Evolutionary conservation across 2,113 vertebrate genomes (phyloP), one percentile per base, ranked within the genome.

Genomic region (Tor tambroides): DNA sequence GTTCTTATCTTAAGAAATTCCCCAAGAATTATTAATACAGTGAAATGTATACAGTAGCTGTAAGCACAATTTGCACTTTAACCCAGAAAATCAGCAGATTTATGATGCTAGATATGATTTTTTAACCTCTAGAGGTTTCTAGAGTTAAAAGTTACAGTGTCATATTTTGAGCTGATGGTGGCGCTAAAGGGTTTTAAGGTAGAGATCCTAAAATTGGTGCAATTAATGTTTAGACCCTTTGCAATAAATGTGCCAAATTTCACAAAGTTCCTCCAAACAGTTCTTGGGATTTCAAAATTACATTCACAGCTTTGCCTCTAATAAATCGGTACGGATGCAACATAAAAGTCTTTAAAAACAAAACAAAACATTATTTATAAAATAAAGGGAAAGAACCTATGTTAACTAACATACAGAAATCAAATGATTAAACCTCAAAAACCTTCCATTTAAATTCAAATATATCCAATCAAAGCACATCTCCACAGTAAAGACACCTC

Each of bases 191-290:
- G 43, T n/a, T 75, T 75, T n/a, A 46, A 51, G 9, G 38, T 4
- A 75, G 35, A 75, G 75, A 77, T n/a, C 26, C 28, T 54, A 63
- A n/a, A 41, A 14, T 80, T n/a, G 11, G 54, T 80, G 54, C 12
- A 30, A 79, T n/a, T 38, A 17, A 41, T 61, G 2, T 17, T 79
- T 5, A 14, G 9, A 28, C 17, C 43, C 26, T 30, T 54, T 15
- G 26, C 4, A 74, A 43, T n/a, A 14, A 74, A 41, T 72, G 67
- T 69, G 30, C 65, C 43, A 77, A 77, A 77, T 77, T 28, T 51
- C n/a, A 77, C 10, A 26, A 75, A 21, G 14, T 17, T 77, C 12
- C 41, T 46, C 43, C 43, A 76, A 74, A 74, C 4, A 0, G 10
- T 74, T 74, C 1, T 75, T 23, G 19, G 72, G 11, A 26, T 28